Base-by-base conservation (phyloP, 1,140 invertebrate species). In the Drosophila trapezifrons region DNA sequence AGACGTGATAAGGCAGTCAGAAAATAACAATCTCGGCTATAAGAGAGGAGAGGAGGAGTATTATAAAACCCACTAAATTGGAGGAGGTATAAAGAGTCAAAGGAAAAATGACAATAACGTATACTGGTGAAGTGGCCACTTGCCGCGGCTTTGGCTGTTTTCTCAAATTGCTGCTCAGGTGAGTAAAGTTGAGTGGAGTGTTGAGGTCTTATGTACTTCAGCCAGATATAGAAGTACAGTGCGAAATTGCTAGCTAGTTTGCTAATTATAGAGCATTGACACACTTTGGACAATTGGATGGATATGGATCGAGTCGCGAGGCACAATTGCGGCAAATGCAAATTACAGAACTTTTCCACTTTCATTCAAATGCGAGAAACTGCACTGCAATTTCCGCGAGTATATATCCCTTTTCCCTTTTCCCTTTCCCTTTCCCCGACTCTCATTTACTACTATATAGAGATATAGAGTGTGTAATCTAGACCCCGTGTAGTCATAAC, bases 121-220 rank as follows among this genome's bases (percentile, higher is more conserved):
- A 98, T 77, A 97, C 96, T 49, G 96, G 95, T 20, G 96, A 98
- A 94, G 97, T 98, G 70, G 97, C 97, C 54, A 97, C 97, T 64
- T 97, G 96, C 89, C 94, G 95, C 62, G 96, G 96, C 55, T 96
- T 97, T 91, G 96, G 96, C 66, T 97, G 96, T 87, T 96, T 97
- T 92, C 93, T 96, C 72, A 97, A 97, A 93, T 93, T 98, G 85
- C 93, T 98, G 12, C 93, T 96, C 69, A 95, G 95, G 96, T 97
- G 93, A 93, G 93, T 87, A 20, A 22, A 49, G 29, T 52, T 9
- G 17, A 20, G 29, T 35, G 10, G 29, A 32, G 47, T 29, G 47
- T 29, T 62, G 42, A 54, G n/a, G 51, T 29, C 65, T 65, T 67
- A 72, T 69, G 37, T 51, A 75, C 59, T 75, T 37, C 57, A 40